Conservation (phyloP, 2,113 vertebrate species). For the Enhydra lutris region DNA sequence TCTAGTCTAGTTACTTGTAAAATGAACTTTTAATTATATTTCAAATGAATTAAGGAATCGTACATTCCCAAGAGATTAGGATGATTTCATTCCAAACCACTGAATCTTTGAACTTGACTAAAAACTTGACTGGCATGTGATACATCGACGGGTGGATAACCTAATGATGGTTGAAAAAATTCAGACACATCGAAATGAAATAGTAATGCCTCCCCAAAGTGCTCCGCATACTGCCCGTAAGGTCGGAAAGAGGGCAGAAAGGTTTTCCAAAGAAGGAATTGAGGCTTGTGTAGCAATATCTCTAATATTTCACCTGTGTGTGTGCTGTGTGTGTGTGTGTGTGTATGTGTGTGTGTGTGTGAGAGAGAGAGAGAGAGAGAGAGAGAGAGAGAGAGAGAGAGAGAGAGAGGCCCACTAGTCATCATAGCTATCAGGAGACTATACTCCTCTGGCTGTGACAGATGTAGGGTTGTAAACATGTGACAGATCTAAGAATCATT, state of each 20-base stretch:
- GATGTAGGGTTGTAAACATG: not conserved
- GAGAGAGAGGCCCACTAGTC: not conserved
- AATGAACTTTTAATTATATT: constrained; percentile 46
- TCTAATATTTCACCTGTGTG: not conserved
- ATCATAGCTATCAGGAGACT: not conserved
- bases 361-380: too few species aligned
- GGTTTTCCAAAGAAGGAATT: not conserved
- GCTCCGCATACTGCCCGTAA: not conserved
- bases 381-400: not conserved
- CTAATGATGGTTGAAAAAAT: not conserved
- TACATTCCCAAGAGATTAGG: not conserved
- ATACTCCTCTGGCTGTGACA: not conserved
- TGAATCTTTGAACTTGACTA: not conserved
- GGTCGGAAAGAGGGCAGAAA: not conserved
- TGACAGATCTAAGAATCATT: not conserved
- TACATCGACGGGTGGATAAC: not conserved
- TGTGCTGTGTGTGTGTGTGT: not conserved
- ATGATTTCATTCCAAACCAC: not conserved
- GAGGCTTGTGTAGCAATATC: not conserved
- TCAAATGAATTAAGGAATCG: constrained; percentile 4
- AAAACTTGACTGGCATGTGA: not conserved
- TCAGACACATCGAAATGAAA: not conserved
- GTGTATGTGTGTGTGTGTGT: not conserved
- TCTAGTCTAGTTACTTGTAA: constrained; percentile 35
- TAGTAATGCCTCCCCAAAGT: not conserved